Evolutionary conservation across 2,797 vertebrate species (phyloP), one percentile per base, ranked within the genome.

Genomic region (Apodemus agrarius): DNA sequence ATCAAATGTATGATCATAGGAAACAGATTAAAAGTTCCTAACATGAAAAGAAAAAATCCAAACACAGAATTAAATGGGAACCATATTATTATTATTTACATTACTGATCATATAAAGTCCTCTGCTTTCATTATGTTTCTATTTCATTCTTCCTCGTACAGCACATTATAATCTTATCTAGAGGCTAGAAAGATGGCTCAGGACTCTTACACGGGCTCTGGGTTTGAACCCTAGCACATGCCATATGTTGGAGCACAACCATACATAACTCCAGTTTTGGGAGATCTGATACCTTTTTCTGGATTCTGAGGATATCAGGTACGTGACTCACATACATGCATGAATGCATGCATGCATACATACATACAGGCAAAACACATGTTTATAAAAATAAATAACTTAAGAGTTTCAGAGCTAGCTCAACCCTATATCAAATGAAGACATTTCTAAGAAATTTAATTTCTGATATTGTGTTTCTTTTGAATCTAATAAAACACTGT

Each of bases 121-220:
- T 94, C 52, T 52, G 40, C 40, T 63, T 96, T 88, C 57, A 80
- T 79, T 37, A 83, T 75, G 82, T 76, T 84, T 89, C 59, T 52
- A 69, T 24, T 69, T 72, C 43, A n/a, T 86, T 92, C 21, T 29
- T 83, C 31, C 91, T 94, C 31, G 91, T 94, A 79, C 3, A 91
- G 22, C 12, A 43, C 40, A 67, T 40, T 21, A 76, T 95, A 81
- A 85, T 91, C 61, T 95, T 85, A 93, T 9, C 83, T 83, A 75
- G 86, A 34, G 84, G 52, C 14, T 21, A 65, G 26, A 13, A 83
- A 65, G 83, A 37, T 26, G 21, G 63, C 31, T 46, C 63, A 26
- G 46, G 61, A 34, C 43, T 86, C 63, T 69, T n/a, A 11, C 21
- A 52, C 63, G 26, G 43, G 29, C 52, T 34, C 43, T 85, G 43